Base-by-base conservation (phyloP, 2,797 vertebrate genomes). In the Neosilurus hyrtlii region DNA sequence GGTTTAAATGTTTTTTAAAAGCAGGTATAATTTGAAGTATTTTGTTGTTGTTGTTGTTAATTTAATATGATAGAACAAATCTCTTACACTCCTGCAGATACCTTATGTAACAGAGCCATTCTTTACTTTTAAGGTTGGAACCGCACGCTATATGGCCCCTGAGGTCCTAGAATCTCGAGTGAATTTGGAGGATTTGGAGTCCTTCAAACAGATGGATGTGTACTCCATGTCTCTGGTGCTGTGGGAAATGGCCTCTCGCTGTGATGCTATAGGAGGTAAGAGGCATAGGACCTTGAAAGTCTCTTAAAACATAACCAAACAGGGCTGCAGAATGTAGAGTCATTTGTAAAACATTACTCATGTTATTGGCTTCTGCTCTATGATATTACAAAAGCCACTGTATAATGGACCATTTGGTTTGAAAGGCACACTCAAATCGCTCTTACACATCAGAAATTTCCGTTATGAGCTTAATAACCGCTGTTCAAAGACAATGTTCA, bases 191-290 rank as follows among this genome's bases (percentile, higher is more conserved):
- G 96, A 97, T 88, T 91, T 96, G 20, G 96, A 97, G 88, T 95
- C 96, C 62, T 97, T 97, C 83, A 97, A 97, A 89, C 96, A 97
- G 91, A 97, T 96, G 94, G 96, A 97, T 2, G 95, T 97, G 56
- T 97, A 97, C 88, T 97, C 96, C 84, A 95, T 96, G 95, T 93
- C 96, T 68, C 92, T 97, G 1, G 96, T 97, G 71, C 89, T 96
- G 62, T 97, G 96, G 96, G 96, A 97, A 88, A 95, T 96, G 94
- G 94, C 93, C 4, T 97, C 96, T 61, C 94, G 96, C 85, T 97
- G 96, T 86, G 90, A 93, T 1, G 94, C 89, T 76, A 94, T 95
- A 26, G 96, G 94, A 94, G 96, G 96, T 96, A 89, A 88, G 91
- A 88, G n/a, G 57, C 37, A 74, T 22, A 5, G 52, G 18, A 51